Evolutionary conservation across 2,797 vertebrate genomes (phyloP), one percentile per base, ranked within the genome.

Genomic region (Lerista edwardsae): DNA sequence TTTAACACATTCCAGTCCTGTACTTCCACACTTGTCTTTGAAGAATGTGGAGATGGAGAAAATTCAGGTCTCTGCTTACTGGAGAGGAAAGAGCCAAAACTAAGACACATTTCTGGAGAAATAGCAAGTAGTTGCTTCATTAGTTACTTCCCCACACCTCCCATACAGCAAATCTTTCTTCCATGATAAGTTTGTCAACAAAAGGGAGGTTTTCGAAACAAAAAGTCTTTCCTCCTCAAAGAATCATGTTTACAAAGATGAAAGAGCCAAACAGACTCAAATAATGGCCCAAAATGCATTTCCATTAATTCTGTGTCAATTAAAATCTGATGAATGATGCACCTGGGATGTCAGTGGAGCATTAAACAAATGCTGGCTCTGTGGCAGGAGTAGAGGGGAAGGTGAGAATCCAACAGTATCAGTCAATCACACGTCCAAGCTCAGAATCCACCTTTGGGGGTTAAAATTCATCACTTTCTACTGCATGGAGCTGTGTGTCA

Each of bases 391-490:
- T n/a, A n/a, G n/a, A 93, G 94, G 93, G 92, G 94, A 88, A 94
- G 88, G 94, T 94, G 93, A 94, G 91, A 93, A 95, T 93, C 94
- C 87, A 88, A 94, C 91, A 93, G 94, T 92, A 95, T 93, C 94
- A 93, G 93, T 93, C 95, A 94, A 92, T 93, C 94, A 94, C 87
- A 93, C 90, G 85, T 92, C 93, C 93, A 79, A 92, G 92, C 91
- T 93, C 86, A 89, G 90, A 89, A 75, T 93, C 76, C 91, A 90
- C 91, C 89, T 94, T 91, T 83, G 55, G 82, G 88, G 94, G 96
- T 95, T 98, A 99, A 95, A 99, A 98, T 89, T 99, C 98, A 65
- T 99, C 98, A 2, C 98, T 99, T 93, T 99, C 98, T 5, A 98
- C 97, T 3, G 98, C 98, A 88, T 99, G 98, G 80, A 99, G 97